Conservation (phyloP, 2,888 invertebrate species). For the Plemyria rubiginata region DNA sequence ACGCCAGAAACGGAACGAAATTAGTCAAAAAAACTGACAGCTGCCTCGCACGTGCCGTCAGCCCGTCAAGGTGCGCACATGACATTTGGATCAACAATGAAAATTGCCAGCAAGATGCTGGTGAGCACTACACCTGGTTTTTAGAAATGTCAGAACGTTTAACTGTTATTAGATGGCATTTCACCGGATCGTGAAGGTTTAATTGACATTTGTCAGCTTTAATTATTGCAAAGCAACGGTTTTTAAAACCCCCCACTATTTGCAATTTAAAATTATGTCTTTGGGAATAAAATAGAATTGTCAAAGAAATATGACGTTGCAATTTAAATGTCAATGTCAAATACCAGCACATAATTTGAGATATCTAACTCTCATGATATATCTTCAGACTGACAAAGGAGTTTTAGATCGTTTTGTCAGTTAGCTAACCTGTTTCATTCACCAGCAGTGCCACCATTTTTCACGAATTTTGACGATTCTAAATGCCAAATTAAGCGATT, state of each 20-base stretch:
- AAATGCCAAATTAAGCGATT: no score
- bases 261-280: neutral
- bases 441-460: no score
- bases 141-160: conserved; percentile 34
- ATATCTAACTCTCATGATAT: no score
- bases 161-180: conserved; percentile 37
- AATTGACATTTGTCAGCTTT: conserved; percentile 22
- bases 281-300: no score
- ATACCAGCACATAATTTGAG: no score
- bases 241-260: neutral
- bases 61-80: conserved; percentile 53
- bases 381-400: no score
- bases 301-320: no score
- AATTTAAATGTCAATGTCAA: no score
- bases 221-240: conserved; percentile 1
- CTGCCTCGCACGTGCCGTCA: conserved; percentile 48
- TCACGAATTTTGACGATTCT: no score
- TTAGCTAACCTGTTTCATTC: no score
- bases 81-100: conserved; percentile 52
- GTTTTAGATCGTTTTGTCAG: no score
- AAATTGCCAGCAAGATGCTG: conserved; percentile 30
- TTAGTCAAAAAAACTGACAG: conserved; percentile 46
- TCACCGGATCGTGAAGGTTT: conserved; percentile 24
- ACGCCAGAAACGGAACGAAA: conserved; percentile 33
- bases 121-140: conserved; percentile 35